phyloP scores from a whole-genome alignment of 1,140 invertebrate species.

The Andrena cerasifolii region DNA sequence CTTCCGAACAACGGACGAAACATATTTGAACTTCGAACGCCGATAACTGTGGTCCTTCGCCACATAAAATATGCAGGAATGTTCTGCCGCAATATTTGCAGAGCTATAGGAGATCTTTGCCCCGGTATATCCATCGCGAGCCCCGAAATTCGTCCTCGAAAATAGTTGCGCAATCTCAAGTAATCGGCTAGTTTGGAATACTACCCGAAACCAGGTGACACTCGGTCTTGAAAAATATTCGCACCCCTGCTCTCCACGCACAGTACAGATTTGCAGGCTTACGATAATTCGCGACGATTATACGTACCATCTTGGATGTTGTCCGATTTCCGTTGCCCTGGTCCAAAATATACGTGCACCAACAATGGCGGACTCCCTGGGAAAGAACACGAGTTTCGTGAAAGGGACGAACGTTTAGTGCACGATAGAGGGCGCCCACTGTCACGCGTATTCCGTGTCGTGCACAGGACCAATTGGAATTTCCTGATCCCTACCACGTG shows the following conservation, averaged over 20 bases:
- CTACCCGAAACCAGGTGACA: constrained; percentile 36
- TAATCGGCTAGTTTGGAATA: constrained; percentile 67
- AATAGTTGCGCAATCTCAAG: constrained; percentile 79
- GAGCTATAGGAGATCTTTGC: constrained; percentile 3
- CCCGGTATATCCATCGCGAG: constrained; percentile 32
- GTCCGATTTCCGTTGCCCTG: constrained; percentile 87
- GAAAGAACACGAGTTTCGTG: constrained; percentile 76
- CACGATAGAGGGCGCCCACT: constrained; percentile 55
- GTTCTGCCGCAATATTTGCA: constrained; percentile 12
- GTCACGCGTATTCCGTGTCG: constrained; percentile 39
- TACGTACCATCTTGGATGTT: constrained; percentile 94
- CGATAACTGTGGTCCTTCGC: constrained; percentile 42
- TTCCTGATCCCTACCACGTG: constrained; percentile 33
- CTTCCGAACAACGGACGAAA: constrained; percentile 33
- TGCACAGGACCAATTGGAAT: constrained; percentile 36
- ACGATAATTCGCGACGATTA: constrained; percentile 68
- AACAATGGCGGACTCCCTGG: constrained; percentile 91
- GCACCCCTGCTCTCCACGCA: constrained; percentile 15
- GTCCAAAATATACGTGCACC: constrained; percentile 89
- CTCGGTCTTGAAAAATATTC: constrained; percentile 72
- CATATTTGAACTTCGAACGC: constrained; percentile 69
- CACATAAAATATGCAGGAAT: constrained; percentile 29
- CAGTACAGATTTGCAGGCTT: constrained; percentile 22
- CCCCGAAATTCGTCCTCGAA: constrained; percentile 41
- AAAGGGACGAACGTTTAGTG: constrained; percentile 42